These are phyloP conservation scores for Sorex fumeus DNA, from an alignment of 2,113 vertebrate species.

Conservation along the genomic window DNA sequence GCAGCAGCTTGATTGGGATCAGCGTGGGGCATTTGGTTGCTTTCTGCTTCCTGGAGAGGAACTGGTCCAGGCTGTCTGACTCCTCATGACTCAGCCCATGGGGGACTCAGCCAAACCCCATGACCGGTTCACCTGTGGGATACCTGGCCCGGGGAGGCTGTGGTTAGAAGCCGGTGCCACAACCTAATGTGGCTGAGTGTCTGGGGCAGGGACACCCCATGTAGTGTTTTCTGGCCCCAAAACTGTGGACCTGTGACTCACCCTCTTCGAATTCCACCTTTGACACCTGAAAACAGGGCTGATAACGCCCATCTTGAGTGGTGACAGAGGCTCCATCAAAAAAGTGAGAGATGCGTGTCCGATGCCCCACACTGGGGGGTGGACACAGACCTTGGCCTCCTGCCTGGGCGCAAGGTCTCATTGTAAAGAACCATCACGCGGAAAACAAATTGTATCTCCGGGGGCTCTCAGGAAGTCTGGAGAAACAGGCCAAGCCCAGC, in stretches of 20 bases:
- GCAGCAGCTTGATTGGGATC: too few species aligned
- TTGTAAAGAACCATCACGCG: neutral
- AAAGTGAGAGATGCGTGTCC: neutral
- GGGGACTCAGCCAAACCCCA: constrained; percentile 51
- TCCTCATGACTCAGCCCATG: constrained; percentile 45
- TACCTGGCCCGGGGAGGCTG: neutral
- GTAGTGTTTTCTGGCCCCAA: neutral
- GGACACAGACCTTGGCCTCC: neutral
- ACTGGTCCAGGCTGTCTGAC: constrained; percentile 66
- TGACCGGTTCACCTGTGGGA: constrained; percentile 69
- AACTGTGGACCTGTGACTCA: neutral
- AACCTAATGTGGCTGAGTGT: neutral
- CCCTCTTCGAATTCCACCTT: constrained; percentile 6
- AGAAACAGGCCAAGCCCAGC: neutral
- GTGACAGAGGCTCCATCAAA: neutral
- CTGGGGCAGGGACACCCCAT: neutral
- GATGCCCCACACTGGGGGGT: neutral
- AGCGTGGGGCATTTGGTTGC: neutral
- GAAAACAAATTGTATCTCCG: neutral
- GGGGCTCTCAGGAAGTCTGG: neutral
- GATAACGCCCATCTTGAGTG: neutral
- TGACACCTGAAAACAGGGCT: neutral
- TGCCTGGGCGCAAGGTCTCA: neutral
- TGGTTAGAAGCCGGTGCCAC: neutral
- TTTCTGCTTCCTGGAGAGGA: constrained; percentile 60